These are phyloP conservation scores for Caenorhabditis japonica DNA, from an alignment of 2,888 invertebrate genomes.

Conservation along the genomic window DNA sequence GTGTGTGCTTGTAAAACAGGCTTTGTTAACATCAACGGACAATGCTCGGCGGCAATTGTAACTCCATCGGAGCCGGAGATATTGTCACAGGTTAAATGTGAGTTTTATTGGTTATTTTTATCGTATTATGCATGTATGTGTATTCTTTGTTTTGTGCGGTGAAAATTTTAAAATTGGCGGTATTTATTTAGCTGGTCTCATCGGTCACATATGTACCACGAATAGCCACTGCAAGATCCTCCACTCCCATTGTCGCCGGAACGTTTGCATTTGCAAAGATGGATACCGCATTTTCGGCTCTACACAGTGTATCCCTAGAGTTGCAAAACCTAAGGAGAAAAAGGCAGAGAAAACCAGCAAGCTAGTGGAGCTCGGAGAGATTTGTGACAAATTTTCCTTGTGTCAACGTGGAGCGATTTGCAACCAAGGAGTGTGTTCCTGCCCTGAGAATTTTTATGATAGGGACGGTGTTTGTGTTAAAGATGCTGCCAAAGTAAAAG, in stretches of 20 bases:
- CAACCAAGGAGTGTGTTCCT: slow-evolving; percentile 58
- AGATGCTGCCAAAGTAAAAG: slow-evolving; percentile 44
- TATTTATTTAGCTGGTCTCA: slow-evolving; percentile 59
- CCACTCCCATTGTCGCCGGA: slow-evolving; percentile 58
- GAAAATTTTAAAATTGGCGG: slow-evolving; percentile 26
- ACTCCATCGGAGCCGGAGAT: slow-evolving; percentile 45
- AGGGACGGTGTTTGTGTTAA: slow-evolving; percentile 56
- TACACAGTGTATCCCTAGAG: slow-evolving; percentile 63
- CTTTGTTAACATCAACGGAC: slow-evolving; percentile 24
- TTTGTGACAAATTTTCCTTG: slow-evolving; percentile 41
- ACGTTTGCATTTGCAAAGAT: slow-evolving; percentile 60
- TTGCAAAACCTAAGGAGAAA: slow-evolving; percentile 31
- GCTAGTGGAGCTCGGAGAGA: slow-evolving; percentile 49
- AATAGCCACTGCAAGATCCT: slow-evolving; percentile 57
- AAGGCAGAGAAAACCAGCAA: slow-evolving; percentile 31
- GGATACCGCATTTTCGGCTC: slow-evolving; percentile 66
- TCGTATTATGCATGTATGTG: too few relatives aligned
- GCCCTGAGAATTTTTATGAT: slow-evolving; percentile 60
- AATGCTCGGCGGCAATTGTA: slow-evolving; percentile 32
- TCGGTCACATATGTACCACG: slow-evolving; percentile 57
- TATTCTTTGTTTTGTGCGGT: too few relatives aligned
- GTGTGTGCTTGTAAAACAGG: slow-evolving; percentile 55
- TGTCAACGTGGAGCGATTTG: slow-evolving; percentile 65
- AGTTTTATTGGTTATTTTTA: slow-evolving; percentile 17
- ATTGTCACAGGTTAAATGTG: slow-evolving; percentile 49